phyloP scores from a whole-genome alignment of 1,140 invertebrate genomes.

The Cydia splendana region DNA sequence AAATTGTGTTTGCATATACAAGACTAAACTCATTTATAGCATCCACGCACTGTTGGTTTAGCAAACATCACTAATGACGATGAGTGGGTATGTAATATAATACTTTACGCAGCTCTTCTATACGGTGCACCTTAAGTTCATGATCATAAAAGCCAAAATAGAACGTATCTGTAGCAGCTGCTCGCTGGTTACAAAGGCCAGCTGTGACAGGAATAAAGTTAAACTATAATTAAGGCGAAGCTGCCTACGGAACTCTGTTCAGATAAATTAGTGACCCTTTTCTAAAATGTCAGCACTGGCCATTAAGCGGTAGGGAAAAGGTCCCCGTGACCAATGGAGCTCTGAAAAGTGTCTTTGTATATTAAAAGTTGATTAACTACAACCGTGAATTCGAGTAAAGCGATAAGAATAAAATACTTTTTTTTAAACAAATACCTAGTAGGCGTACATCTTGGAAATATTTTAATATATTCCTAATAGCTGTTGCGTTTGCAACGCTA shows the following conservation, averaged over 20 bases:
- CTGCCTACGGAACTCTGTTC: slow-evolving; percentile 58
- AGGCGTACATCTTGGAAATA: neutral
- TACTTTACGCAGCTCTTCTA: neutral
- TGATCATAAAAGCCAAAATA: neutral
- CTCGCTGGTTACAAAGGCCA: slow-evolving; percentile 34
- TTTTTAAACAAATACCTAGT: no score
- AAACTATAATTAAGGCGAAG: slow-evolving; percentile 74
- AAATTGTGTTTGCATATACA: neutral
- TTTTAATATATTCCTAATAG: neutral
- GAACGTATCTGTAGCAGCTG: slow-evolving; percentile 4
- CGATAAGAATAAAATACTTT: no score
- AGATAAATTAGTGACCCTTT: slow-evolving; percentile 75
- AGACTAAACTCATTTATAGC: slow-evolving; percentile 25
- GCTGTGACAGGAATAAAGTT: slow-evolving; percentile 58
- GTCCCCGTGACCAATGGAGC: slow-evolving; percentile 45
- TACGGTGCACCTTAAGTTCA: neutral
- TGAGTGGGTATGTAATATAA: slow-evolving; percentile 17
- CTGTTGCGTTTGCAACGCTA: neutral
- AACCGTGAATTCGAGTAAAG: neutral
- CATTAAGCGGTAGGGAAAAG: slow-evolving; percentile 61
- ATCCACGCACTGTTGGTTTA: slow-evolving; percentile 21
- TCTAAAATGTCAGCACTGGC: slow-evolving; percentile 64
- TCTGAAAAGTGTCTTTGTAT: slow-evolving; percentile 44
- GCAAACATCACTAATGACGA: slow-evolving; percentile 28
- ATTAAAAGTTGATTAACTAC: slow-evolving; percentile 51